Evolutionary conservation across 2,797 vertebrate species (phyloP), one percentile per base, ranked within the genome.

Genomic region (Valencia hispanica): DNA sequence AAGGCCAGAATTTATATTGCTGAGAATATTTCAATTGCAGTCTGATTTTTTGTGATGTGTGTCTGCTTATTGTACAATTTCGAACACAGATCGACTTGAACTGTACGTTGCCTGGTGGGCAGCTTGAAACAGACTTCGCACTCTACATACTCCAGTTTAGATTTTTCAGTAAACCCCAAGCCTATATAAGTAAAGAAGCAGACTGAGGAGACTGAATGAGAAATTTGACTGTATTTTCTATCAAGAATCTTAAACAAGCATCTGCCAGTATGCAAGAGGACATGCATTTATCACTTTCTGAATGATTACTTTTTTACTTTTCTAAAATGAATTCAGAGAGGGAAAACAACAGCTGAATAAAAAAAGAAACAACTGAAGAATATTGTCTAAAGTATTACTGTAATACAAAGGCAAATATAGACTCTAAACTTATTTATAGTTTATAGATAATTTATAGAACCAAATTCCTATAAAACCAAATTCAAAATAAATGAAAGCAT

Each of bases 231-330:
- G 43, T 78, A n/a, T 78, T 88, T 74, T 80, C 74, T 80, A 81
- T 73, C 43, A 72, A 51, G 76, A 85, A 78, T 63, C 36, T 75
- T 50, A 41, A 12, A 74, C 5, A 45, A 72, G 82, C 78, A 74
- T 76, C 41, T 34, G 75, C 81, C 83, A 86, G 83, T 77, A 77
- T 83, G 43, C 70, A 74, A 83, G 75, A 70, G 70, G 65, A 91
- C 89, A 87, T 84, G 79, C 90, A 87, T 80, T 72, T 77, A 80
- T 73, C 87, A 89, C 93, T 91, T 93, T 91, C 86, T 90, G 82
- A 86, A 81, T 73, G 57, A 72, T 79, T 84, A 65, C 75, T 82
- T 88, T 87, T 89, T 85, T 41, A 47, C 51, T 79, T 85, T 75
- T 80, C 68, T 41, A 30, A 77, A 86, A 86, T 75, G 20, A 73